Base-by-base conservation (phyloP, 2,113 vertebrate species). In the Mola mola region DNA sequence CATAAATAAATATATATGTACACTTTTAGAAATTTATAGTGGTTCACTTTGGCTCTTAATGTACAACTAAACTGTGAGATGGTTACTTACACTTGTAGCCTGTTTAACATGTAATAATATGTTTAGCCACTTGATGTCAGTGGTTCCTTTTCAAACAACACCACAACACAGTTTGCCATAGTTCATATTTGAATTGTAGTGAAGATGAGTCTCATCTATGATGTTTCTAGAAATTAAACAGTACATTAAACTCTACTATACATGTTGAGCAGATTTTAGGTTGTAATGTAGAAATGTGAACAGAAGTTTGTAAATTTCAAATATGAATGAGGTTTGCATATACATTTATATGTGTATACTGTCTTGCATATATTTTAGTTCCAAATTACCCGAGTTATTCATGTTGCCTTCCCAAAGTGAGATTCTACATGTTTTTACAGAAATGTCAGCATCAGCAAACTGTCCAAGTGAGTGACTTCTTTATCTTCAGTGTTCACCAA, bases 81-180 rank as follows among this genome's bases (percentile, higher is more conserved):
- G n/a, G n/a, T n/a, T n/a, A n/a, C n/a, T n/a, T n/a, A n/a, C n/a
- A n/a, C n/a, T n/a, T n/a, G n/a, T n/a, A n/a, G n/a, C n/a, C n/a
- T n/a, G n/a, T n/a, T n/a, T 19, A 20, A 3, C n/a, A 11, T 69
- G 59, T 40, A 46, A 38, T 78, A 70, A 16, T 13, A 41, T 0
- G 0, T 31, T 13, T 8, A 31, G 5, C 81, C 92, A 86, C 88
- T 78, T 77, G 91, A 70, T 88, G 91, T 60, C 91, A 91, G 72
- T 91, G 61, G 92, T 89, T 73, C 75, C 62, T 83, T 82, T 81
- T 61, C 40, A 53, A 46, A 75, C 19, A 49, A 22, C 29, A 10
- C n/a, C n/a, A n/a, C n/a, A n/a, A n/a, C n/a, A n/a, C 11, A 4
- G 25, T 15, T 40, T 21, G 41, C 9, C 20, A 13, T 21, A 21